Conservation (phyloP, 1,140 invertebrate species). For the Listronotus oregonensis region DNA sequence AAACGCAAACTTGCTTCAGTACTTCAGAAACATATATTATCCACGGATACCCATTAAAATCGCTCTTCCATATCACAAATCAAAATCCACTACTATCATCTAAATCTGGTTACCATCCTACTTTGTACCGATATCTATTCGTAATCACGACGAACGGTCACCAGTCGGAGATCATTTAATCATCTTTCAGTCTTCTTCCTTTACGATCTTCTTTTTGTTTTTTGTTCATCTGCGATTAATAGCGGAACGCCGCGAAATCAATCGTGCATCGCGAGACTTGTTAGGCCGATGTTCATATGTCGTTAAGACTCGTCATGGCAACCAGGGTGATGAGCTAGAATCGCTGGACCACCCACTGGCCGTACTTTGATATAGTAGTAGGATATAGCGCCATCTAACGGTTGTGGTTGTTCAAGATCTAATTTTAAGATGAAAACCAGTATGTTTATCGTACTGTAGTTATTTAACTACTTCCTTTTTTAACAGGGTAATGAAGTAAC, state of each 20-base stretch:
- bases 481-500: too few relatives aligned
- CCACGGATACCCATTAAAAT: constrained; percentile 9
- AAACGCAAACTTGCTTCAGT: too few relatives aligned
- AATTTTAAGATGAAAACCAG: too few relatives aligned
- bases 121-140: constrained; percentile 10
- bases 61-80: constrained; percentile 9
- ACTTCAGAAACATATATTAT: neutral
- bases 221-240: constrained; percentile 30
- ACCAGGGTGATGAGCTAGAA: constrained; percentile 27
- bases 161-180: constrained; percentile 24
- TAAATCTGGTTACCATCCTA: constrained; percentile 10
- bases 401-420: constrained; percentile 4
- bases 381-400: constrained; percentile 23
- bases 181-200: constrained; percentile 17
- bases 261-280: constrained; percentile 34
- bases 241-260: constrained; percentile 31
- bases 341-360: constrained; percentile 27
- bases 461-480: too few relatives aligned
- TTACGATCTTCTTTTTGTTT: constrained; percentile 25
- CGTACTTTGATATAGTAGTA: constrained; percentile 21
- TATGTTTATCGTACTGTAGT: too few relatives aligned
- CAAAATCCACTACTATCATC: constrained; percentile 9
- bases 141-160: constrained; percentile 12
- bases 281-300: constrained; percentile 35
- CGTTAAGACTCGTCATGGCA: constrained; percentile 28